Base-by-base conservation (phyloP, 2,113 vertebrate genomes). In the Steatornis caripensis region DNA sequence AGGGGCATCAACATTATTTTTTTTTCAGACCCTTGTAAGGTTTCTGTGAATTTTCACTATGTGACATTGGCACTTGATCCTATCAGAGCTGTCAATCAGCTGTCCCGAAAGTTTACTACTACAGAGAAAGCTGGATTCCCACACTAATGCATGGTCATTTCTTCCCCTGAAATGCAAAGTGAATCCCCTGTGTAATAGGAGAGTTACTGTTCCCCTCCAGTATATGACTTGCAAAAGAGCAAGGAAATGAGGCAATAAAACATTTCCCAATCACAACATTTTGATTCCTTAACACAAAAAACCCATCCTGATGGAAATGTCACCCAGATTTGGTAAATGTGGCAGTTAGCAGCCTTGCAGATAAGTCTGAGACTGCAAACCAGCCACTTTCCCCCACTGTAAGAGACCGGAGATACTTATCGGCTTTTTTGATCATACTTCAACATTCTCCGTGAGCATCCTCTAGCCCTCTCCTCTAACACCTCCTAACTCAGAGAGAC, bases 171-270 rank as follows among this genome's bases (percentile, higher is more conserved):
- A 8, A 39, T 3, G 57, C 43, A 60, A 88, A 24, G 37, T 1
- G 6, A 61, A 37, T 21, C 14, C n/a, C 49, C 0, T 2, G 8
- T 4, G 12, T 3, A n/a, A 14, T 1, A 26, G 22, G 62, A 15
- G 46, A 89, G 19, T n/a, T 61, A 10, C 9, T 15, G 27, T 2
- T 69, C 55, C 62, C 18, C 15, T 70, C 27, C 9, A 7, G 66
- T 36, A 57, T 26, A 45, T 51, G 72, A 32, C 60, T 41, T 75
- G n/a, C 15, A 36, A n/a, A 78, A 70, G 9, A 24, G 8, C 5
- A 17, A 20, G 57, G 76, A 46, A 70, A 87, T 3, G 53, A 76
- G 27, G 36, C 51, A 92, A 29, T 21, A 37, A 32, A 55, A 27
- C 26, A 9, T 64, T 84, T 86, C 27, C 2, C 37, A 84, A 89